Evolutionary conservation across 2,797 vertebrate species (phyloP), one percentile per base, ranked within the genome.

Genomic region (Hyperoplus lanceolatus): DNA sequence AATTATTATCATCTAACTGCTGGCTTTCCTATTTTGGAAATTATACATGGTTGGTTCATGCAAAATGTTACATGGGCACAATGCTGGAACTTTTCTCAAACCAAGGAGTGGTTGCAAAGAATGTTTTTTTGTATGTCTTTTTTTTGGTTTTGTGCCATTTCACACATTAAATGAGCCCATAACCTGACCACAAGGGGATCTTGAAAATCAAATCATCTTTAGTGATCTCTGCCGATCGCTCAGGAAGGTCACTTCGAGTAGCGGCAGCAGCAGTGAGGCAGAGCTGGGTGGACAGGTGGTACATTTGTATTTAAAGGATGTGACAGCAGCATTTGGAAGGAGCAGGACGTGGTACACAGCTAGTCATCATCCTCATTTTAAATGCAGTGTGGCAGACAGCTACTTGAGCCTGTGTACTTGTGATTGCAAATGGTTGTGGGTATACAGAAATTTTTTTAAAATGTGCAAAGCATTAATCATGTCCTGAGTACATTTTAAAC

Each of bases 271-370:
- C 77, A 59, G 60, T 1, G 70, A 73, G 56, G 68, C 77, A 79
- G 87, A 89, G 85, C 85, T 58, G 82, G 60, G 76, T 57, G 82
- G 86, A 90, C 92, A 93, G 91, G 92, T 91, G 87, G 89, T 75
- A 42, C 80, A 51, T 76, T 79, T 66, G 64, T 80, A 87, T 88
- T 92, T 86, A 93, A 82, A 89, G 88, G 80, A 88, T 87, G 87
- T 89, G 88, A 91, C 90, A 90, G 89, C 88, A 68, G 80, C 81
- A 70, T 89, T 92, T 82, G 88, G 72, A 79, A 79, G 81, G 69
- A 90, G 71, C 79, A 70, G 84, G 77, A 80, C 89, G 81, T 54
- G 84, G 78, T 70, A 62, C 79, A 65, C 79, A 61, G 77, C 84
- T 87, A 85, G 87, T 91, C 88, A 90, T 85, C 90, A 75, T 75